A percentile compares a stretch with the other conserved stretches of the same genome.
Evolutionary conservation across 2,797 vertebrate species (phyloP).

Genomic region (Thripadectes ignobilis): DNA sequence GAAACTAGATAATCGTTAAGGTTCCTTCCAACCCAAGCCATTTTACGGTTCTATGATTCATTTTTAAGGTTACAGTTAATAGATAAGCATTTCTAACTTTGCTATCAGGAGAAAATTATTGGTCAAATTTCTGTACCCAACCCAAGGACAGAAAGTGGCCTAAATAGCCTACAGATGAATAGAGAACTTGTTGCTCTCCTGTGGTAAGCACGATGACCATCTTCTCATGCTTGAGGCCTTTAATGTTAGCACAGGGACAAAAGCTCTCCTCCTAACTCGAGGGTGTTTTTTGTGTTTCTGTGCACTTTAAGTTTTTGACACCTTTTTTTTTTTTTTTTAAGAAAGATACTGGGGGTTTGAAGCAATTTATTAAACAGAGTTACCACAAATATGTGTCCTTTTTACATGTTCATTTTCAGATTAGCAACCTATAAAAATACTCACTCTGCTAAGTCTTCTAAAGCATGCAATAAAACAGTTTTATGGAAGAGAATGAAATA

Average conservation of each 20-base stretch:
- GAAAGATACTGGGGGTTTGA: not conserved
- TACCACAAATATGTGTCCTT: not conserved
- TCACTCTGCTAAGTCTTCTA: not conserved
- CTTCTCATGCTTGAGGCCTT: not conserved
- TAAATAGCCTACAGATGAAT: not conserved
- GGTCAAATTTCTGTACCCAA: not conserved
- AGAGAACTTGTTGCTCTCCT: not conserved
- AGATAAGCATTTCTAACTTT: not conserved
- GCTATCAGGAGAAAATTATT: not conserved
- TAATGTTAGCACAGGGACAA: not conserved
- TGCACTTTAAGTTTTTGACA: not conserved
- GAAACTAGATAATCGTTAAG: not conserved
- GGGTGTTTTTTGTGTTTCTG: not conserved
- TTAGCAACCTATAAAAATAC: constrained; percentile 3
- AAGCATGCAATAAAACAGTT: constrained; percentile 11
- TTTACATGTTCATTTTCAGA: not conserved
- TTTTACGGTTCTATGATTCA: not conserved
- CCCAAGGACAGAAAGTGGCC: not conserved
- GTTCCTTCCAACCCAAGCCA: not conserved
- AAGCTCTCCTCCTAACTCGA: not conserved
- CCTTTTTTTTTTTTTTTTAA: not conserved
- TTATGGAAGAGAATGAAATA: constrained; percentile 16
- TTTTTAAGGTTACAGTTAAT: not conserved
- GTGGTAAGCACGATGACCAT: not conserved
- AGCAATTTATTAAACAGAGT: not conserved